Evolutionary conservation across 2,113 vertebrate genomes (phyloP), one percentile per base, ranked within the genome.

Genomic region (Rhodinocichla rosea): DNA sequence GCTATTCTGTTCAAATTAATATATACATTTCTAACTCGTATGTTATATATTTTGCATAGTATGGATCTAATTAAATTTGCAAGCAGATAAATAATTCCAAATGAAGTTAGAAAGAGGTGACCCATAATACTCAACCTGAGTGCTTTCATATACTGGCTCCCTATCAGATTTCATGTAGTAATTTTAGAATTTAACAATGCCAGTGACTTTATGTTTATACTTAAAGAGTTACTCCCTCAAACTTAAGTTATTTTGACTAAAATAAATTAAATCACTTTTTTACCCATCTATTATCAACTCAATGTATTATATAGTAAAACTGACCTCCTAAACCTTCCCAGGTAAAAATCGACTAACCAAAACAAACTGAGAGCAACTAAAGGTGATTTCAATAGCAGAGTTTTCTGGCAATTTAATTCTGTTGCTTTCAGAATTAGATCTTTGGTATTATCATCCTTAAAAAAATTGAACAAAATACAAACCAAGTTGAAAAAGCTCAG

Each of bases 1-100:
- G 22, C 63, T 81, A 3, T 45, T 86, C 15, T n/a, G 2, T 80
- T 87, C 17, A 74, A 67, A 27, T 30, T 37, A 42, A 30, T 50
- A 3, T 2, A 26, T 28, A 6, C 3, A 33, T 65, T 91, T 89
- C n/a, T 42, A 73, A 59, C 35, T 83, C 0, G 0, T 14, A 4
- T 50, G 33, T 39, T 74, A 4, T 13, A 19, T 77, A 22, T 91
- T 91, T 81, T 94, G 35, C 42, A 5, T 69, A 45, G 15, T 53
- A 47, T 60, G 22, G 23, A 45, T 50, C 55, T 59, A 59, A 35
- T 39, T 81, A 91, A 57, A 63, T 74, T 39, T 78, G n/a, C 35
- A 78, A 81, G 76, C 18, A 40, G 49, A 42, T 35, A 59, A 33
- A 23, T 60, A 71, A 88, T 83, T 92, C 69, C 64, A 68, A 70